Base-by-base conservation (phyloP, 2,113 vertebrate genomes). In the Haplotaxodon microlepis region DNA sequence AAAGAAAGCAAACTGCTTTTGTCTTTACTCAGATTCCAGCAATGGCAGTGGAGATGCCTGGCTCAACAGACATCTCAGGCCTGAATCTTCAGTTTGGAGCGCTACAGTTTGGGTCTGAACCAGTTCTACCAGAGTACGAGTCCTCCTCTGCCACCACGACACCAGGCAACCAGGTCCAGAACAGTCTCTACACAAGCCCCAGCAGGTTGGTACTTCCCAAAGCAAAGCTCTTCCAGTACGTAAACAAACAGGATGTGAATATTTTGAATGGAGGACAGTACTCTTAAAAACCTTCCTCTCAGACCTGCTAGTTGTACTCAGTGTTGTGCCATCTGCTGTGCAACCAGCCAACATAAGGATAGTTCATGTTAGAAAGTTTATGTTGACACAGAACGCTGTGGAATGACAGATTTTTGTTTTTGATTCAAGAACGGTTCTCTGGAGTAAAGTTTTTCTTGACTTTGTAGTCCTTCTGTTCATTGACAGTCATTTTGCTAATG, bases 81-180 rank as follows among this genome's bases (percentile, higher is more conserved):
- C 96, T 99, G 59, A 98, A 99, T 92, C 97, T 99, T 93, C 98
- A 99, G 96, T 99, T 99, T 34, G 98, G 98, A 88, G 98, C 98
- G 0, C 96, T 99, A 88, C 98, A 99, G 91, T 99, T 99, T 85
- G 98, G 98, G n/a, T 99, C 98, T 1, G 98, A 99, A 95, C 98
- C 98, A 19, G 97, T 97, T 84, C 97, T 99, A 11, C 95, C 97
- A 0, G 98, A 99, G 84, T 99, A 99, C 2, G 98, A 99, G 45
- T 90, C 97, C 1, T 92, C 96, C 16, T 96, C 98, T n/a, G 92
- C 96, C 4, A 97, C 97, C 6, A 97, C 97, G 1, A 90, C 97
- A 2, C 88, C 96, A 0, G 95, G 91, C 54, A 97, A 93, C 96
- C 98, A 97, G 86, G 78, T 97, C 61, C 98, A 97, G 53, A 98